Evolutionary conservation across 2,797 vertebrate genomes (phyloP).

Genomic region (Lacerta bilineata): DNA sequence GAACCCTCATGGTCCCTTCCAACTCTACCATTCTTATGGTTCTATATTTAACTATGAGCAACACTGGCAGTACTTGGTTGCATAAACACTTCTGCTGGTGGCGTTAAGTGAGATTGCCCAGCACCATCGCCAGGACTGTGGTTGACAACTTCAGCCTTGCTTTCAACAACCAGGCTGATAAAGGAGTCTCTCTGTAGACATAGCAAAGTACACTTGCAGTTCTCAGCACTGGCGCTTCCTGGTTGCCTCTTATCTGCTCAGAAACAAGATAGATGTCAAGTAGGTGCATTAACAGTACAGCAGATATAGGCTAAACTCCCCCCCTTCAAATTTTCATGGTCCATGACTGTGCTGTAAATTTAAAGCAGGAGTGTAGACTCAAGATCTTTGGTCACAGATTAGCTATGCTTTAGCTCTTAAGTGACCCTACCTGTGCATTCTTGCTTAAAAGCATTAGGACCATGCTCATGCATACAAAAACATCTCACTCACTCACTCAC

Average conservation of each 20-base stretch:
- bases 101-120: not conserved
- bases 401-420: not conserved
- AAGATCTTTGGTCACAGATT: not conserved
- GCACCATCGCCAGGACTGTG: not conserved
- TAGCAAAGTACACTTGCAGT: not conserved
- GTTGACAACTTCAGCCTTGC: not conserved
- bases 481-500: no score
- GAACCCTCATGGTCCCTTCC: no score
- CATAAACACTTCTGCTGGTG: conserved; percentile 3
- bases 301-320: no score
- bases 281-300: no score
- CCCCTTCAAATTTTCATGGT: not conserved
- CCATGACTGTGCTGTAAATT: not conserved
- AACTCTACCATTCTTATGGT: no score
- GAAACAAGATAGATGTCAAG: not conserved
- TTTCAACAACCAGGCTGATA: not conserved
- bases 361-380: not conserved
- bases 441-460: not conserved
- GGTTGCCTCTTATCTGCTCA: not conserved
- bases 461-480: not conserved
- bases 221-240: not conserved
- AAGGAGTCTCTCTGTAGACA: conserved; percentile 14
- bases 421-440: not conserved
- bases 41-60: not conserved
- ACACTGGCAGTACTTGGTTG: not conserved